Percentiles rank a stretch among this genome's conserved stretches.
These are phyloP conservation scores for Tetrapedia diversipes DNA, from an alignment of 2,888 invertebrate genomes.

Conservation along the genomic window DNA sequence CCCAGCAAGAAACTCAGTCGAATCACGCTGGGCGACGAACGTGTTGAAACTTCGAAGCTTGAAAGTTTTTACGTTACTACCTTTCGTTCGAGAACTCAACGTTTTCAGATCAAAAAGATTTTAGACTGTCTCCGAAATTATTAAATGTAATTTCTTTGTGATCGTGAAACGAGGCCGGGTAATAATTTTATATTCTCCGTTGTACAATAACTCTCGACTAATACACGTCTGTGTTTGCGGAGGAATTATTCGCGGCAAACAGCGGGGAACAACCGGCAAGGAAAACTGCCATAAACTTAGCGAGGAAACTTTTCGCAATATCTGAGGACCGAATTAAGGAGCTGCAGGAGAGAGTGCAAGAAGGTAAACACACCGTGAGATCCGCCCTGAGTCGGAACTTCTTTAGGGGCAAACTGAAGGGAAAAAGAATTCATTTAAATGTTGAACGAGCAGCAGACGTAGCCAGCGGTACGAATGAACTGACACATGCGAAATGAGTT, in stretches of 20 bases:
- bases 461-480: too few species aligned
- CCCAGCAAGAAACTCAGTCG: too few species aligned
- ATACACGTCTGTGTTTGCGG: background rate
- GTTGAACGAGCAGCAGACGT: slow-evolving; percentile 19
- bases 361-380: slow-evolving; percentile 31
- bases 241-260: slow-evolving; percentile 2
- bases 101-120: background rate
- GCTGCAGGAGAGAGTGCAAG: background rate
- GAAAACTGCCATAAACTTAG: background rate
- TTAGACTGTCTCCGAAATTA: background rate
- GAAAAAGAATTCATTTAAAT: slow-evolving; percentile 23
- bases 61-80: background rate
- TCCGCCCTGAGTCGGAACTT: slow-evolving; percentile 26
- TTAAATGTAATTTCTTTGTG: background rate
- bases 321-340: slow-evolving; percentile 17
- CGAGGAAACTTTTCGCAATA: slow-evolving; percentile 25
- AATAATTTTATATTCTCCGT: background rate
- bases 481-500: too few species aligned
- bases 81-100: background rate
- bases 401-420: background rate
- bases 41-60: background rate
- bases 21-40: too few species aligned
- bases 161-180: background rate
- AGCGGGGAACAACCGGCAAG: background rate
- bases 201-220: background rate